Conservation (phyloP, 2,797 vertebrate genomes). For the Xerus rutilus region DNA sequence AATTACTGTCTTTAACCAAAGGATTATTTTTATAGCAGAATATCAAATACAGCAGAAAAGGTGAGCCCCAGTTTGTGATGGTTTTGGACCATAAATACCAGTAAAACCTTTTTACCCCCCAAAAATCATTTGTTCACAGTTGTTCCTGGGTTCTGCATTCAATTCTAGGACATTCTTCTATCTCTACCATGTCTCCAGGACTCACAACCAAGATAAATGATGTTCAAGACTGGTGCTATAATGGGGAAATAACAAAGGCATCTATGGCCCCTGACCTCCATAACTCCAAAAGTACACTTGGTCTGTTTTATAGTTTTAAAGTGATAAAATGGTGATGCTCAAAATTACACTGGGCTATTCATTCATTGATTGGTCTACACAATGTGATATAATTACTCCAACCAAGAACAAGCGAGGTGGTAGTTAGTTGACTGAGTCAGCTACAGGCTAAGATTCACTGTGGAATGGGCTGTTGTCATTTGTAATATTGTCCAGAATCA, state of each 20-base stretch:
- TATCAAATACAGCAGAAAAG: not conserved
- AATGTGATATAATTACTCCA: not conserved
- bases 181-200: not conserved
- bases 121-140: slow-evolving; percentile 25
- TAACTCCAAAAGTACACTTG: not conserved
- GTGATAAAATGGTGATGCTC: slow-evolving; percentile 32
- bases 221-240: not conserved
- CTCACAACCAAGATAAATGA: not conserved
- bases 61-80: not conserved
- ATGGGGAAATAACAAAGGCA: not conserved
- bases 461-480: not conserved
- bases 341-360: not conserved
- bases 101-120: not conserved
- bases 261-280: not conserved
- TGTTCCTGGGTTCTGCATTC: not conserved
- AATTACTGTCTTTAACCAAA: slow-evolving; percentile 57
- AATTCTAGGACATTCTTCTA: not conserved
- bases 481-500: not conserved
- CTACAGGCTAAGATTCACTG: not conserved
- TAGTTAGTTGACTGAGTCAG: not conserved
- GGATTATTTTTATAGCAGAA: not conserved
- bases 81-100: slow-evolving; percentile 23
- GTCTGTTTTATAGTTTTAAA: not conserved
- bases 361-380: slow-evolving; percentile 20
- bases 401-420: not conserved